Percentiles rank a stretch among this genome's conserved stretches.
Evolutionary conservation across 2,888 invertebrate genomes (phyloP).

Genomic region (Cryptocephalus primarius): DNA sequence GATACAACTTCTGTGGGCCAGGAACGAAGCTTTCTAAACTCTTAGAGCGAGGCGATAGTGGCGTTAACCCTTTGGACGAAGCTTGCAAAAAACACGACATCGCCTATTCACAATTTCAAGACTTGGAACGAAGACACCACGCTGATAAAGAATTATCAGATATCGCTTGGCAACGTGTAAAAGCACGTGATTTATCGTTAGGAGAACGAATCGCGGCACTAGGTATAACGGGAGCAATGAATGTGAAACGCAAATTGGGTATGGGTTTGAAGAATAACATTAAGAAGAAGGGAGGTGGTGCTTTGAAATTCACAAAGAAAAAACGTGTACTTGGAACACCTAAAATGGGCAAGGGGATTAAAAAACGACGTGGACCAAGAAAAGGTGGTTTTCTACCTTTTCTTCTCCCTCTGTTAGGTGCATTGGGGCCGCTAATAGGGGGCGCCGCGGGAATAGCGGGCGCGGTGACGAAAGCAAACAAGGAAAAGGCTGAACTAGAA

Average conservation of each 20-base stretch:
- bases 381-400: constrained; percentile 19
- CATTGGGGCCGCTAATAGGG: constrained; percentile 27
- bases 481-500: constrained; percentile 22
- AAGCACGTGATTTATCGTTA: constrained; percentile 14
- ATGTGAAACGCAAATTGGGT: constrained; percentile 20
- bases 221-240: constrained; percentile 19
- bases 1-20: too few relatives aligned
- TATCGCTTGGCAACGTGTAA: constrained; percentile 16
- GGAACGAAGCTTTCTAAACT: neutral
- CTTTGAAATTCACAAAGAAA: too few relatives aligned
- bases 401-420: constrained; percentile 26
- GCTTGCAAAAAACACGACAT: constrained; percentile 3
- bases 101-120: neutral
- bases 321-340: neutral
- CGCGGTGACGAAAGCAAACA: constrained; percentile 25
- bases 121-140: constrained; percentile 11
- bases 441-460: constrained; percentile 28
- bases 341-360: constrained; percentile 1
- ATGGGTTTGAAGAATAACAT: constrained; percentile 11
- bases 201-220: constrained; percentile 19
- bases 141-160: constrained; percentile 21
- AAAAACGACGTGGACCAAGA: neutral
- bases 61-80: constrained; percentile 2
- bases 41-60: constrained; percentile 1
- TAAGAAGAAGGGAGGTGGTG: constrained; percentile 6